Percentiles rank a stretch among this genome's conserved stretches.
These are phyloP conservation scores for Caenorhabditis briggsae DNA, from an alignment of 1,140 invertebrate genomes.

Conservation along the genomic window DNA sequence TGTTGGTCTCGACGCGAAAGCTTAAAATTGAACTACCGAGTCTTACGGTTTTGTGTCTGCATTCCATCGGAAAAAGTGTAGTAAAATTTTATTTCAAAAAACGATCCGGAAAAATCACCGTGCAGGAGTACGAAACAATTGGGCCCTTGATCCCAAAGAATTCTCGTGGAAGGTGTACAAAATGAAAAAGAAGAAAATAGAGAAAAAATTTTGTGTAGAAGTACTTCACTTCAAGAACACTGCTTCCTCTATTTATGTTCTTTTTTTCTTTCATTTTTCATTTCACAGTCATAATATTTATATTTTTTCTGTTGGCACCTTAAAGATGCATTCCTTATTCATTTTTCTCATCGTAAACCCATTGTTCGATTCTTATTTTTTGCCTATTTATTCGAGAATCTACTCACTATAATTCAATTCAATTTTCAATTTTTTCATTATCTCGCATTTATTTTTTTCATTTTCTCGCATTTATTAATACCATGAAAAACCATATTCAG, in stretches of 20 bases:
- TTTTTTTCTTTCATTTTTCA: neutral
- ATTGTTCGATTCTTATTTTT: slow-evolving; percentile 21
- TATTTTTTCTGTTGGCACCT: neutral
- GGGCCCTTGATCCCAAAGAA: no score
- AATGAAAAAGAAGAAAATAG: neutral
- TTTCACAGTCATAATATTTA: slow-evolving; percentile 31
- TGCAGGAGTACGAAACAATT: no score
- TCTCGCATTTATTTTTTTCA: no score
- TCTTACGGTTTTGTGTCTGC: no score
- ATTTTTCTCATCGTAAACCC: neutral
- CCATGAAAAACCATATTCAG: slow-evolving; percentile 24
- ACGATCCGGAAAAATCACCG: no score
- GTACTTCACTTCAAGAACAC: slow-evolving; percentile 42
- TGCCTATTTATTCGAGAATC: neutral
- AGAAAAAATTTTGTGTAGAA: neutral
- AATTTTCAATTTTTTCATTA: slow-evolving; percentile 24
- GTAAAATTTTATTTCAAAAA: no score
- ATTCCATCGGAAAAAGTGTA: no score
- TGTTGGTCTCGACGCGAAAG: no score
- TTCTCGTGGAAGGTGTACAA: neutral
- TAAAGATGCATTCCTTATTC: slow-evolving; percentile 14
- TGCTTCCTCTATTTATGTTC: neutral
- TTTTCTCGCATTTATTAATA: neutral
- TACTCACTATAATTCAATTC: neutral
- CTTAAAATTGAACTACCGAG: no score